Base-by-base conservation (phyloP, 2,113 vertebrate genomes). In the Porphyrio hochstetteri region DNA sequence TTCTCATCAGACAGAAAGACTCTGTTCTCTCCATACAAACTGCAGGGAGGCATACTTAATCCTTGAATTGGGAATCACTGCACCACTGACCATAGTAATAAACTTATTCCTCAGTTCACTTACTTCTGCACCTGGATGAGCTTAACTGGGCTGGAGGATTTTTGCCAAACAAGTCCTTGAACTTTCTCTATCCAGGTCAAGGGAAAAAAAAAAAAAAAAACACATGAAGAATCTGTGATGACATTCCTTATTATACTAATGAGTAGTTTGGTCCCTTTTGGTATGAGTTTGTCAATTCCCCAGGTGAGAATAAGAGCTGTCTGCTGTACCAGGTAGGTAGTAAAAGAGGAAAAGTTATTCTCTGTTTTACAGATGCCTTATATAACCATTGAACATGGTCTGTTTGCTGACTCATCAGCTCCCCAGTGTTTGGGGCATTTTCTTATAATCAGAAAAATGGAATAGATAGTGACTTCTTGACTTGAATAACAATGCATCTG, bases 101-200 rank as follows among this genome's bases (percentile, higher is more conserved):
- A 83, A 83, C 60, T 90, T 80, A 82, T 94, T 93, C 90, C 55
- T 88, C 75, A 88, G 40, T 83, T 94, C 88, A 77, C 64, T 92
- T 91, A 46, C 57, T 80, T 67, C 84, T 93, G 59, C 92, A 82
- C 82, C 71, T 86, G 75, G 44, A 36, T 76, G 57, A 96, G 17
- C 21, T 93, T 44, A 57, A 65, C 61, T 74, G 36, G 55, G 13
- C 7, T 42, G 40, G 16, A 40, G 0, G 1, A 75, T 50, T 74
- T 96, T 83, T 92, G 59, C n/a, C 11, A 63, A 90, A 72, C 6
- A 52, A 53, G 28, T 33, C 29, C 77, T 67, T 80, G 63, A 88
- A 61, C 4, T 8, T 79, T 86, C 33, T 88, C 63, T 29, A 88
- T 72, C 16, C 40, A 92, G 40, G 44, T 72, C 82, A 83, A 82